These are phyloP conservation scores for Rhingia rostrata DNA, from an alignment of 2,888 invertebrate species.

Conservation along the genomic window DNA sequence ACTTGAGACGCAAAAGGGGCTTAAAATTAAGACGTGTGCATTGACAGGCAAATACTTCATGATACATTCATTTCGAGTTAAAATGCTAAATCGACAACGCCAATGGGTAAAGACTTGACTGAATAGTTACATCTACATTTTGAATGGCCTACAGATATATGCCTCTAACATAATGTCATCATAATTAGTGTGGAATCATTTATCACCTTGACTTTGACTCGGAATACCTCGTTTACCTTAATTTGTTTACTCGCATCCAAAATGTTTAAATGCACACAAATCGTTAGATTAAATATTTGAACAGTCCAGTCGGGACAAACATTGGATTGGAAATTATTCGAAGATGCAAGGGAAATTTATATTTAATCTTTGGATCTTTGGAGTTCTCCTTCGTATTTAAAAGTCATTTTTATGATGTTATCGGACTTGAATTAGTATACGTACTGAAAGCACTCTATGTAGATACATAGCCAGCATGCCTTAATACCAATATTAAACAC, in stretches of 20 bases:
- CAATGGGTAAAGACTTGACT: constrained; percentile 18
- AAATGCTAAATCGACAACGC: constrained; percentile 14
- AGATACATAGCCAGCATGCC: too few relatives aligned
- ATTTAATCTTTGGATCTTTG: too few relatives aligned
- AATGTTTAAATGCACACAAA: constrained; percentile 14
- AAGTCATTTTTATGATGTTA: too few relatives aligned
- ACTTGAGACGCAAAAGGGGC: constrained; percentile 4
- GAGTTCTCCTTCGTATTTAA: too few relatives aligned
- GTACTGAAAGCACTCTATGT: too few relatives aligned
- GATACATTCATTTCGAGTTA: constrained; percentile 7
- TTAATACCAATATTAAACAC: too few relatives aligned
- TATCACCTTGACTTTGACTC: constrained; percentile 42
- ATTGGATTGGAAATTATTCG: constrained; percentile 31
- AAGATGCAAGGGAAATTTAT: too few relatives aligned
- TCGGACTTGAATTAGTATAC: too few relatives aligned
- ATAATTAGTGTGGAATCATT: constrained; percentile 19
- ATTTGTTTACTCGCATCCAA: constrained; percentile 16
- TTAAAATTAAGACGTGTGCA: background rate
- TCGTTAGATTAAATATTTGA: constrained; percentile 41
- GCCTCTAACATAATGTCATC: background rate
- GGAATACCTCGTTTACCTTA: constrained; percentile 3
- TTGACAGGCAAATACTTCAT: background rate
- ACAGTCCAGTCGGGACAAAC: constrained; percentile 8
- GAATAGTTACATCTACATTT: constrained; percentile 21
- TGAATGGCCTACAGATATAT: background rate